Base-by-base conservation (phyloP, 2,888 invertebrate species). In the Leptodirus hochenwartii region DNA sequence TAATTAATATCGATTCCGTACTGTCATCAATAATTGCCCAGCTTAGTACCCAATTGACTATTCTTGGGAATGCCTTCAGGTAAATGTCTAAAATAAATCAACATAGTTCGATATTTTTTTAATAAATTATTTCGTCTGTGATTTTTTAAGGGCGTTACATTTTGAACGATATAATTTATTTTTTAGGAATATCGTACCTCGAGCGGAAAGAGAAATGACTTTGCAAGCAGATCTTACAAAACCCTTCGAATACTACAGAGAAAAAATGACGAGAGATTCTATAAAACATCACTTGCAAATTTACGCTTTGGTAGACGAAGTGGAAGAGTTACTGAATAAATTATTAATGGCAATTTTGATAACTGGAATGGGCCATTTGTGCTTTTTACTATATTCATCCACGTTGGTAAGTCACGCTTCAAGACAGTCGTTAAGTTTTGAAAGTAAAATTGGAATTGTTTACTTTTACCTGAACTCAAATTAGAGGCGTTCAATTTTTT, bases 201-300 rank as follows among this genome's bases (percentile, higher is more conserved):
- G 35, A 14, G 35, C 35, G 3, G 30, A 35, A 17, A 10, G 5
- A 2, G 4, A 33, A 10, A 22, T 26, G 5, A 27, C 26, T 11
- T 8, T 15, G 5, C 5, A 11, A 8, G 15, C 12, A 8, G 22
- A 30, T 15, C 16, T 15, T 4, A 8, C 10, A 3, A 5, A 15
- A n/a, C n/a, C 11, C 10, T 17, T 33, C n/a, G 29, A 30, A 11
- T 17, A 26, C 10, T 17, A 27, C 10, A 24, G 31, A 25, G 27
- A 24, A 13, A 29, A 15, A 12, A 22, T 38, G 4, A 27, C 41
- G 14, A 32, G 34, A 3, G 34, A 38, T 8, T 33, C 36, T 12
- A 33, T 40, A n/a, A 34, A 38, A 6, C 40, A 41, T 27, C 42
- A 42, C 23, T 34, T 40, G 15, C 12, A 29, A 9, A 33, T 35